Evolutionary conservation across 2,888 invertebrate species (phyloP).

Genomic region (Anagyrus pseudococci): DNA sequence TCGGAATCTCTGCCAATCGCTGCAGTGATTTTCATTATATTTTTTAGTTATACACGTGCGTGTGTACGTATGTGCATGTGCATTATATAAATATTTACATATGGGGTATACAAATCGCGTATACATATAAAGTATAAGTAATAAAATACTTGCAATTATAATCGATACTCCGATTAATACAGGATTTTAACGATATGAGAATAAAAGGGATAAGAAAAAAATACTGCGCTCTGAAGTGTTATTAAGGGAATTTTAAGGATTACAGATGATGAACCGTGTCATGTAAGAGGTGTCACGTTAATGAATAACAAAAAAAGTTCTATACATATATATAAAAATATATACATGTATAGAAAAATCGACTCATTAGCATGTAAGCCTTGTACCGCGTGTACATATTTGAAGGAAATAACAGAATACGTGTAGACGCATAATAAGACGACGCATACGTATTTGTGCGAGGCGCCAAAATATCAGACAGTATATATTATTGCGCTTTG

Average conservation of each 20-base stretch:
- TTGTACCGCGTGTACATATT: slow-evolving; percentile 43
- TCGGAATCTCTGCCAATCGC: slow-evolving; percentile 61
- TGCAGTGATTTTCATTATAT: slow-evolving; percentile 61
- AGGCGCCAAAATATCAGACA: slow-evolving; percentile 44
- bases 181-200: slow-evolving; percentile 20
- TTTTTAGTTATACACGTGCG: slow-evolving; percentile 44
- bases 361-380: slow-evolving; percentile 57
- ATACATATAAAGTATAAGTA: slow-evolving; percentile 26
- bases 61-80: slow-evolving; percentile 41
- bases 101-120: slow-evolving; percentile 31
- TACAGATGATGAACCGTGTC: slow-evolving; percentile 44
- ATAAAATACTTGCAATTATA: slow-evolving; percentile 36
- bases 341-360: slow-evolving; percentile 39
- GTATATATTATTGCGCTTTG: slow-evolving; percentile 44
- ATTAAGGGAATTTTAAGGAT: slow-evolving; percentile 35
- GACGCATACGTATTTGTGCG: slow-evolving; percentile 41
- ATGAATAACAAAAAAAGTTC: slow-evolving; percentile 16
- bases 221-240: slow-evolving; percentile 35
- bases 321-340: no score
- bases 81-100: slow-evolving; percentile 38
- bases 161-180: slow-evolving; percentile 35
- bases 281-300: slow-evolving; percentile 50
- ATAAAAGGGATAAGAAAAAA: slow-evolving; percentile 20
- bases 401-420: slow-evolving; percentile 22
- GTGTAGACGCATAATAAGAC: slow-evolving; percentile 37